These are phyloP conservation scores for Drosophila merina DNA, from an alignment of 2,888 invertebrate genomes.

Conservation along the genomic window DNA sequence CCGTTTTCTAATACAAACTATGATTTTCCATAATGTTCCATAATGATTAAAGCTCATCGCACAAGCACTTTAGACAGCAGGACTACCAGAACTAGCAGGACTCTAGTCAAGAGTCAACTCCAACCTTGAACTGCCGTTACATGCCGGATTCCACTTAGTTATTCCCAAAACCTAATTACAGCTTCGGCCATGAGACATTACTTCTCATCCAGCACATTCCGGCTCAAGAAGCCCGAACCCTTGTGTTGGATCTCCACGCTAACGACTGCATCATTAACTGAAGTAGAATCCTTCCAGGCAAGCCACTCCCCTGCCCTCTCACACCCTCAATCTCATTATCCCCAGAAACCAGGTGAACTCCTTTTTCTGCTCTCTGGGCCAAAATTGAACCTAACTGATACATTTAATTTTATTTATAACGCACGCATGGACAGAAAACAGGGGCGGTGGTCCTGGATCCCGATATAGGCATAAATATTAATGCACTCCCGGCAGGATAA, in stretches of 20 bases:
- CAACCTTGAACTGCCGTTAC: slow-evolving; percentile 10
- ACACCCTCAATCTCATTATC: slow-evolving; percentile 63
- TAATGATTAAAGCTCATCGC: background rate
- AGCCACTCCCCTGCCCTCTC: background rate
- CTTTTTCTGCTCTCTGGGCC: slow-evolving; percentile 18
- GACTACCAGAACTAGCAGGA: too few relatives aligned
- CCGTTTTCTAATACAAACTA: background rate
- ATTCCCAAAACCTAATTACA: slow-evolving; percentile 44
- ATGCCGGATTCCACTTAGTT: slow-evolving; percentile 30
- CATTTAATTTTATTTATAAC: slow-evolving; percentile 77
- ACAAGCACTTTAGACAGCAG: background rate
- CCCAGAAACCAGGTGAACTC: slow-evolving; percentile 35
- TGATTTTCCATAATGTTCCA: background rate
- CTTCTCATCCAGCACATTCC: slow-evolving; percentile 26
- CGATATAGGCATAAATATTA: slow-evolving; percentile 66
- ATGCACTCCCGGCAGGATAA: slow-evolving; percentile 57
- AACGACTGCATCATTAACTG: slow-evolving; percentile 67
- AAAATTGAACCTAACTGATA: slow-evolving; percentile 65
- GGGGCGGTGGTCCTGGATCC: slow-evolving; percentile 40
- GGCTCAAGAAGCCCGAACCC: slow-evolving; percentile 5
- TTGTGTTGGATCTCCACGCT: slow-evolving; percentile 24
- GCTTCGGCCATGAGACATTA: slow-evolving; percentile 39
- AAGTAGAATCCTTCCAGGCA: slow-evolving; percentile 6
- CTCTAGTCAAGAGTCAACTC: background rate
- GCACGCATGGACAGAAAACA: slow-evolving; percentile 62